Evolutionary conservation across 2,113 vertebrate genomes (phyloP), one percentile per base, ranked within the genome.

Genomic region (Cichladusa arquata): DNA sequence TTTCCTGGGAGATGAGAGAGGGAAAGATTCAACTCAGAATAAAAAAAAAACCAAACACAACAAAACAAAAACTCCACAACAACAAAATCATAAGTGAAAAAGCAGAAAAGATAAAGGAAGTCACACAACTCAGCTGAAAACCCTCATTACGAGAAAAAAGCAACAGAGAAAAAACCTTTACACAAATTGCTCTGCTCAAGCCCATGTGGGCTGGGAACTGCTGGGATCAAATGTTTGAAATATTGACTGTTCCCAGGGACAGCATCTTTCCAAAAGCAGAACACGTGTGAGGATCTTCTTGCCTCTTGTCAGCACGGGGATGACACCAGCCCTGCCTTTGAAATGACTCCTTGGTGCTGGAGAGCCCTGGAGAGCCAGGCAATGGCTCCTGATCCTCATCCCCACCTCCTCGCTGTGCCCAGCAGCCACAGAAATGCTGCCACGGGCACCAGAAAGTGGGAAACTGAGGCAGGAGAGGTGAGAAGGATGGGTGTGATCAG

Each of bases 201-300:
- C 78, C 64, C 85, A 45, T 3, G 79, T 71, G 76, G 93, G 92
- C 56, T 91, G 86, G 50, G 89, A 84, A 80, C 78, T 91, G 93
- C 89, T 5, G 19, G 82, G 93, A 96, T 96, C 96, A 86, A 77
- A 51, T 93, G 90, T 60, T 56, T 14, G 90, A 81, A 66, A 71
- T 93, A 94, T 90, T 3, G 88, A 93, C 88, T 71, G 94, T 67
- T 95, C 90, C 57, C 82, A 78, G 95, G 92, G 85, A 90, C 51
- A 86, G 90, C 85, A 78, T 47, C 91, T 66, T 47, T 31, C 91
- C 44, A 5, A 70, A 66, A 73, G 26, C 93, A 82, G 47, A 73
- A 80, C 85, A 90, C 51, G 38, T 1, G 67, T 80, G 33, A 82
- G 42, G 92, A 88, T 85, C 92, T 51, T 95, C 62, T 86, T 77